Base-by-base conservation (phyloP, 2,113 vertebrate genomes). In the Sphaerodactylus townsendi region DNA sequence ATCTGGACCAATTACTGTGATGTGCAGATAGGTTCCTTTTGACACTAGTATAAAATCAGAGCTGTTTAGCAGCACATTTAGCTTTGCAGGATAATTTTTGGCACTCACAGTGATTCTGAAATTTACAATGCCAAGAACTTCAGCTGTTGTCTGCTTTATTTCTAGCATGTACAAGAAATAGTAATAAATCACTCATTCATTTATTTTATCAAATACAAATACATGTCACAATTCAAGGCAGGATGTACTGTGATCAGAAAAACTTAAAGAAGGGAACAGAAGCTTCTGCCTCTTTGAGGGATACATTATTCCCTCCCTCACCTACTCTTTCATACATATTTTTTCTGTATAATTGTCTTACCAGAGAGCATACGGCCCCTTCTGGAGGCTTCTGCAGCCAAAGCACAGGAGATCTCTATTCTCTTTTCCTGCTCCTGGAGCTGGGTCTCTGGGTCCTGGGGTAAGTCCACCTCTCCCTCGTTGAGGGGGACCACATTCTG, bases 371-470 rank as follows among this genome's bases (percentile, higher is more conserved):
- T 96, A 86, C 98, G 98, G 85, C 98, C 98, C 30, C 98, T 96
- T 48, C 98, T 97, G 4, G 98, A 99, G 25, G 98, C 98, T 93
- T 99, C 98, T 0, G 98, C 97, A 30, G 98, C 98, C 92, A 99
- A 95, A 21, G 98, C 93, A 0, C 98, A 99, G 2, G 98, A 99
- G 92, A 99, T 98, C 96, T 99, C 98, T 23, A 99, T 99, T 71
- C 98, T 96, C 93, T 99, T 99, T 94, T 99, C 98, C 92, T 99
- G 98, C 92, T 99, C 98, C 90, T 99, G 98, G 68, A 99, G 93
- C 95, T 99, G 98, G 85, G 97, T 95, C 93, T 98, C 97, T 0
- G 97, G 95, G 93, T 96, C 97, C 89, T 93, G 93, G 64, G 96
- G 93, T 64, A 93, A 14, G 13, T 99, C 98, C 93, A 96, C 93